These are phyloP conservation scores for Lethocerus indicus DNA, from an alignment of 1,140 invertebrate genomes.

Conservation along the genomic window DNA sequence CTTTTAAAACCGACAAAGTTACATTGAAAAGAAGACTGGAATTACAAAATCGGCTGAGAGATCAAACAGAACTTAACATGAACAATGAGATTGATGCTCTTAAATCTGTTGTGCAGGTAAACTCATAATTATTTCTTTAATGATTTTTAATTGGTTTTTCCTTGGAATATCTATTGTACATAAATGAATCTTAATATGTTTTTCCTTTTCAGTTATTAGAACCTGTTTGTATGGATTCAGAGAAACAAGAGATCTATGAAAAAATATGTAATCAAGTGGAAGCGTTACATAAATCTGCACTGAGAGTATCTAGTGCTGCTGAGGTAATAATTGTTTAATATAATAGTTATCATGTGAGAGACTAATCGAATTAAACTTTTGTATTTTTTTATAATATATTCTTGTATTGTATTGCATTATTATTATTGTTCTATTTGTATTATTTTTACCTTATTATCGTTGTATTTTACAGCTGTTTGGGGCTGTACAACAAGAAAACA, in stretches of 20 bases:
- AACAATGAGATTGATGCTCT: constrained; percentile 27
- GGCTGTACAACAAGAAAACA: constrained; percentile 32
- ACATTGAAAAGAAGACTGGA: constrained; percentile 28
- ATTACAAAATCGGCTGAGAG: constrained; percentile 30
- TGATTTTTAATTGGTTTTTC: not conserved
- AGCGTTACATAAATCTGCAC: constrained; percentile 25
- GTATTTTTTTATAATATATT: not conserved
- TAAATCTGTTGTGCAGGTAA: constrained; percentile 21
- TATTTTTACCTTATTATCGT: not conserved
- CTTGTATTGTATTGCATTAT: not conserved
- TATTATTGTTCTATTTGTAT: not conserved
- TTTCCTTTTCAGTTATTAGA: constrained; percentile 22
- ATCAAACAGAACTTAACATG: constrained; percentile 31
- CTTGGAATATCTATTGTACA: not conserved
- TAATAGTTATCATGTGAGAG: not conserved
- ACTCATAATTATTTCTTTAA: not conserved
- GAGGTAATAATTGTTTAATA: constrained; percentile 21
- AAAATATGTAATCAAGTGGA: constrained; percentile 27
- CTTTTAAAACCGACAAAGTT: constrained; percentile 33
- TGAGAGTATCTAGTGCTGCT: constrained; percentile 26
- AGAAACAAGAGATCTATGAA: constrained; percentile 23
- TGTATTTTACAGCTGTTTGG: constrained; percentile 21
- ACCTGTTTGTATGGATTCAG: constrained; percentile 22
- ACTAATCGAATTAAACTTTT: not conserved
- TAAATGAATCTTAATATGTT: not conserved